Conservation (phyloP, 2,888 invertebrate genomes). For the Megaustenia siamemsis region DNA sequence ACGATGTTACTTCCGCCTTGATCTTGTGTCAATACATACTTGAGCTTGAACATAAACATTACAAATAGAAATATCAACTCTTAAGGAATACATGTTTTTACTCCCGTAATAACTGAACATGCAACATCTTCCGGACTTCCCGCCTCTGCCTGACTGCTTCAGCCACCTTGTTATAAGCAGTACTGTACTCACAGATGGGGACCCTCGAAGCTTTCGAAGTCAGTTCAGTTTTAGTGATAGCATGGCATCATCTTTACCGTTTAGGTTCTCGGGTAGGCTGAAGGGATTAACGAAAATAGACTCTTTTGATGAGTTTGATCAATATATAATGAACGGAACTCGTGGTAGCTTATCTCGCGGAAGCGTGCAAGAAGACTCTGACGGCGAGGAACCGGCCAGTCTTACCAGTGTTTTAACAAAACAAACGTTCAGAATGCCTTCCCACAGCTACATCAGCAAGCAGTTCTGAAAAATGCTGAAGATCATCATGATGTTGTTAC, state of each 20-base stretch:
- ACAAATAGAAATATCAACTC: neutral
- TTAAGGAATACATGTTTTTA: neutral
- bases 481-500: neutral
- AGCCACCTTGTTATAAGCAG: conserved; percentile 49
- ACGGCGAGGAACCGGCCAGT: neutral
- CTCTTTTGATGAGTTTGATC: conserved; percentile 1
- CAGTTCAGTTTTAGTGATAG: neutral
- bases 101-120: neutral
- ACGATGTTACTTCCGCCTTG: conserved; percentile 8
- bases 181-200: conserved; percentile 28
- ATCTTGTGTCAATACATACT: neutral
- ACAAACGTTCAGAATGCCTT: neutral
- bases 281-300: conserved; percentile 11
- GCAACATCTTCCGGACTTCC: conserved; percentile 48
- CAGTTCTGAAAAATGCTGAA: neutral
- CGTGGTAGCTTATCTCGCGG: neutral
- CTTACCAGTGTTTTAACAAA: neutral
- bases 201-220: conserved; percentile 7
- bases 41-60: neutral
- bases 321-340: conserved; percentile 30
- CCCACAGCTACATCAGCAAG: neutral
- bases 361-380: neutral
- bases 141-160: conserved; percentile 55
- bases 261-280: neutral
- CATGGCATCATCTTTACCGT: neutral